Conservation (phyloP, 1,140 invertebrate genomes). For the Chironomus tepperi region DNA sequence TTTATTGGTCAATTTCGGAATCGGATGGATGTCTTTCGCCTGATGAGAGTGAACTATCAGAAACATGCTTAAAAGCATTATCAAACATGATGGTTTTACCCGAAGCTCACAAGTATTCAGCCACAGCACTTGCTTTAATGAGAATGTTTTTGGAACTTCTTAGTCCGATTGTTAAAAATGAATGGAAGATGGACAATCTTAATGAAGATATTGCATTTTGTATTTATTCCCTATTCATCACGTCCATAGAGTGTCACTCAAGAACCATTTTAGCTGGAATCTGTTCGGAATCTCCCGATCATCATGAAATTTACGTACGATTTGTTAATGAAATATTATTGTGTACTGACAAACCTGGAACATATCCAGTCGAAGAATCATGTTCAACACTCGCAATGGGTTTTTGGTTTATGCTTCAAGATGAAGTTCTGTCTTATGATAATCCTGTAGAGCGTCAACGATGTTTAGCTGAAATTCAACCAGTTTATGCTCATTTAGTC, state of each 20-base stretch:
- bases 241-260: conserved; percentile 56
- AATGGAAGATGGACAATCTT: conserved; percentile 39
- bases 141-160: conserved; percentile 39
- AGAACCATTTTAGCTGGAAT: conserved; percentile 49
- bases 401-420: conserved; percentile 85
- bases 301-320: conserved; percentile 38
- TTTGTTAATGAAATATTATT: conserved; percentile 49
- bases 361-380: conserved; percentile 76
- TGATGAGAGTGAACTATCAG: conserved; percentile 48
- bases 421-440: conserved; percentile 37
- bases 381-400: conserved; percentile 74
- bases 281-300: conserved; percentile 38
- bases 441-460: conserved; percentile 31
- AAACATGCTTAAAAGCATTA: conserved; percentile 53
- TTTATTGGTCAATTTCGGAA: conserved; percentile 36
- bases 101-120: conserved; percentile 45
- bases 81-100: conserved; percentile 48
- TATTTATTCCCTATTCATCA: conserved; percentile 54
- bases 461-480: conserved; percentile 37
- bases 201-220: conserved; percentile 45
- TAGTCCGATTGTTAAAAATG: conserved; percentile 34
- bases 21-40: conserved; percentile 42
- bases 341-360: conserved; percentile 68
- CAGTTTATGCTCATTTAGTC: conserved; percentile 37
- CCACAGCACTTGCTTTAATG: conserved; percentile 44